Conservation (phyloP, 2,113 vertebrate genomes). For the Delphinus delphis region DNA sequence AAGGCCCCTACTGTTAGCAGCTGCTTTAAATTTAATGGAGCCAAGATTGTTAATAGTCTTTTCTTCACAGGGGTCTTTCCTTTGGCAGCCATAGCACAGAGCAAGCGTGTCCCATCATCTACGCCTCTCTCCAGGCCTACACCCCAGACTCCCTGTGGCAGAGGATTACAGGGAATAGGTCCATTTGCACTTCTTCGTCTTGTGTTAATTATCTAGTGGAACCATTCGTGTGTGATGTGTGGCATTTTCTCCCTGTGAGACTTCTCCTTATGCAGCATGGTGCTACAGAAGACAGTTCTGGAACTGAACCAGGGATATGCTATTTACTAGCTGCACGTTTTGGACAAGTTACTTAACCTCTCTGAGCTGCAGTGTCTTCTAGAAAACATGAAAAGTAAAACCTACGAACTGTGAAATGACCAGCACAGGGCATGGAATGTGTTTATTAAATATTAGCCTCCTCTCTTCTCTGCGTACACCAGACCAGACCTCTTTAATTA, state of each 20-base stretch:
- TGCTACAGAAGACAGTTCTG: neutral
- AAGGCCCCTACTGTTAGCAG: slow-evolving; percentile 80
- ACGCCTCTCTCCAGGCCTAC: slow-evolving; percentile 49
- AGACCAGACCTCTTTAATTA: neutral
- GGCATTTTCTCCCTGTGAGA: neutral
- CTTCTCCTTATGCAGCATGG: neutral
- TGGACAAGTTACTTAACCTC: neutral
- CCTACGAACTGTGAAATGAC: neutral
- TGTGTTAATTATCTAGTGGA: slow-evolving; percentile 70
- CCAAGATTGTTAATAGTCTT: slow-evolving; percentile 79
- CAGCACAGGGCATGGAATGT: neutral
- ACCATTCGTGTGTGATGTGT: slow-evolving; percentile 24
- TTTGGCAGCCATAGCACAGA: slow-evolving; percentile 62
- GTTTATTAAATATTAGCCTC: neutral
- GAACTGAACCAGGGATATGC: neutral
- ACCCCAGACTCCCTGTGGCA: neutral
- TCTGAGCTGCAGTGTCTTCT: neutral
- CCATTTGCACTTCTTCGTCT: slow-evolving; percentile 52
- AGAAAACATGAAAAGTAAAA: neutral
- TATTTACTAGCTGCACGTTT: neutral
- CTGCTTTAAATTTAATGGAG: slow-evolving; percentile 82
- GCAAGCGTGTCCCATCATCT: slow-evolving; percentile 23
- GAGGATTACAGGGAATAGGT: slow-evolving; percentile 39
- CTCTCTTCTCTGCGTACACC: neutral
- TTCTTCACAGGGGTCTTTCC: slow-evolving; percentile 78